These are phyloP conservation scores for Nephrocerus scutellatus DNA, from an alignment of 2,888 invertebrate genomes.

Conservation along the genomic window DNA sequence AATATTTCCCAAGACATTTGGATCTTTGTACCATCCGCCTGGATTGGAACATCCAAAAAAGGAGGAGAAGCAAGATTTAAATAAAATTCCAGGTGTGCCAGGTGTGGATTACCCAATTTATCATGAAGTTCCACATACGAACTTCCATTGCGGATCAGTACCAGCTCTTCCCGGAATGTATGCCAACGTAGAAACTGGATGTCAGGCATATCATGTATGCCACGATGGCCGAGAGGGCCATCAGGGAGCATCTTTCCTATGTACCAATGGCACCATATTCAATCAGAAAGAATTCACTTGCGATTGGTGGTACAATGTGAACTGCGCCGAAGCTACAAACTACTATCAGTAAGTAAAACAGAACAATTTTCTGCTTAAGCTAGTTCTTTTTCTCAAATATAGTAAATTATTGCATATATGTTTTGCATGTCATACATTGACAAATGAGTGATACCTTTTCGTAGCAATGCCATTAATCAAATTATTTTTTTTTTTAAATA, in stretches of 20 bases:
- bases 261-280: conserved; percentile 80
- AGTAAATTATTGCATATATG: conserved; percentile 1
- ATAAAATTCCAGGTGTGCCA: conserved; percentile 71
- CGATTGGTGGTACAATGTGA: conserved; percentile 90
- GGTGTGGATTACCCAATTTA: conserved; percentile 78
- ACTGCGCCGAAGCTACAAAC: conserved; percentile 66
- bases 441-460: too few species aligned
- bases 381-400: too few species aligned
- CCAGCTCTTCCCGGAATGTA: conserved; percentile 81
- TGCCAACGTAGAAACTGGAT: conserved; percentile 83
- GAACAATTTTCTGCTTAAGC: too few species aligned
- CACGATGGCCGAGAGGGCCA: conserved; percentile 80
- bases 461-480: too few species aligned
- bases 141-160: conserved; percentile 70
- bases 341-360: conserved; percentile 65
- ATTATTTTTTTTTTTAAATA: background rate
- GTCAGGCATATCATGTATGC: conserved; percentile 84
- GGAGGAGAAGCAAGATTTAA: conserved; percentile 59
- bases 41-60: too few species aligned
- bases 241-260: conserved; percentile 75
- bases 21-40: too few species aligned
- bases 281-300: conserved; percentile 80
- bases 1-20: too few species aligned
- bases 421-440: too few species aligned
- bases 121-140: conserved; percentile 68